Percentiles rank a stretch among this genome's conserved stretches.
Evolutionary conservation across 2,113 vertebrate species (phyloP).

Genomic region (Nothobranchius furzeri): DNA sequence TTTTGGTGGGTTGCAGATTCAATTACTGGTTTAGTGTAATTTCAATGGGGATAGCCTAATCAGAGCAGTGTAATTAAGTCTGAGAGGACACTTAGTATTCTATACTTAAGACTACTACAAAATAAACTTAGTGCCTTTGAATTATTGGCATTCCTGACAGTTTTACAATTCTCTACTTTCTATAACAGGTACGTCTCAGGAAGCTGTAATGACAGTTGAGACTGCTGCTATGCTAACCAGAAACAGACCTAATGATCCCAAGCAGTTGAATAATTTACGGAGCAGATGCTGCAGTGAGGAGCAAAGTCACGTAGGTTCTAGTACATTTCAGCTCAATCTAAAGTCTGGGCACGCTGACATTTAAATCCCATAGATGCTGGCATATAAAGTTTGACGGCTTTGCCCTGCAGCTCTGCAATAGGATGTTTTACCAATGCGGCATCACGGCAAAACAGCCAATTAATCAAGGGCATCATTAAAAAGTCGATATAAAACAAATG

Average conservation of each 20-base stretch:
- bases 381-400: conserved; percentile 8
- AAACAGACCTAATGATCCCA: conserved; percentile 50
- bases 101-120: neutral
- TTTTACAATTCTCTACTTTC: conserved; percentile 15
- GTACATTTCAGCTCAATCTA: conserved; percentile 28
- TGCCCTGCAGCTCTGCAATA: conserved; percentile 13
- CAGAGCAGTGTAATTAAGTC: neutral
- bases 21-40: too few species aligned
- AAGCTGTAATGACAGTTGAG: conserved; percentile 38
- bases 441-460: conserved; percentile 56
- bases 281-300: conserved; percentile 45
- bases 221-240: conserved; percentile 36
- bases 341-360: conserved; percentile 30
- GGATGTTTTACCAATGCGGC: conserved; percentile 21
- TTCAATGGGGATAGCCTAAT: too few species aligned
- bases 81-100: neutral
- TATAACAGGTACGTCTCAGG: conserved; percentile 12
- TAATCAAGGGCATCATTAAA: conserved; percentile 70
- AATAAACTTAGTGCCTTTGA: conserved; percentile 3
- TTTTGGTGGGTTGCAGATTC: too few species aligned
- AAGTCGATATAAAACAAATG: conserved; percentile 51
- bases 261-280: conserved; percentile 66
- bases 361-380: neutral
- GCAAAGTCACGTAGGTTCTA: conserved; percentile 38
- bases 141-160: neutral